Evolutionary conservation across 2,113 vertebrate species (phyloP).

Genomic region (Gorsachius goisagi): DNA sequence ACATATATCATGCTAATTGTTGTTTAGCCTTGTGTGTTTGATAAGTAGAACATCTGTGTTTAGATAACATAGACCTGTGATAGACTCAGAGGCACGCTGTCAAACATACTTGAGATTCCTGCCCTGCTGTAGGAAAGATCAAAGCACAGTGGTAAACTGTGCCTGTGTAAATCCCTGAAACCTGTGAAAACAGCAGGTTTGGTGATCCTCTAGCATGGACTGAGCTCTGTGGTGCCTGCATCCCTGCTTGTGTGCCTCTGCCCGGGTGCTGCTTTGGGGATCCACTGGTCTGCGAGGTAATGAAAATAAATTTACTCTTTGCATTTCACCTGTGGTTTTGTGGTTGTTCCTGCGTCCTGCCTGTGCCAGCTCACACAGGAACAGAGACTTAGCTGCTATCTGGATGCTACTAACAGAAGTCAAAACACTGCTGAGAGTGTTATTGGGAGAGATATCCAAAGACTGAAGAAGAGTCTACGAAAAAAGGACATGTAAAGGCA

Average conservation of each 20-base stretch:
- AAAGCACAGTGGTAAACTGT: no score
- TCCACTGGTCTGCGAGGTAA: no score
- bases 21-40: background rate
- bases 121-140: no score
- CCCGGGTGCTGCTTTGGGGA: no score
- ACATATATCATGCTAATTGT: background rate
- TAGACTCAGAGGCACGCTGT: no score
- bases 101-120: no score
- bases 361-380: background rate
- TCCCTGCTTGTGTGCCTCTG: no score
- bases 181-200: no score
- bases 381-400: conserved; percentile 70
- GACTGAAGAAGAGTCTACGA: conserved; percentile 69
- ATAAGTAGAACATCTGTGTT: background rate
- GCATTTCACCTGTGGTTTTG: background rate
- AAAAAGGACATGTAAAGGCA: conserved; percentile 72
- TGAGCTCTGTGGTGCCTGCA: no score
- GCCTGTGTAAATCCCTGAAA: no score
- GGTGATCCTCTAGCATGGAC: no score
- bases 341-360: background rate
- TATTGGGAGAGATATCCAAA: conserved; percentile 68
- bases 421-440: conserved; percentile 73
- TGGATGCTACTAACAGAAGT: conserved; percentile 71
- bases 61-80: background rate
- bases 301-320: no score